A percentile compares a stretch with the other conserved stretches of the same genome.
Conservation (phyloP, 2,888 invertebrate genomes). For the Hyppa rectilinea region DNA sequence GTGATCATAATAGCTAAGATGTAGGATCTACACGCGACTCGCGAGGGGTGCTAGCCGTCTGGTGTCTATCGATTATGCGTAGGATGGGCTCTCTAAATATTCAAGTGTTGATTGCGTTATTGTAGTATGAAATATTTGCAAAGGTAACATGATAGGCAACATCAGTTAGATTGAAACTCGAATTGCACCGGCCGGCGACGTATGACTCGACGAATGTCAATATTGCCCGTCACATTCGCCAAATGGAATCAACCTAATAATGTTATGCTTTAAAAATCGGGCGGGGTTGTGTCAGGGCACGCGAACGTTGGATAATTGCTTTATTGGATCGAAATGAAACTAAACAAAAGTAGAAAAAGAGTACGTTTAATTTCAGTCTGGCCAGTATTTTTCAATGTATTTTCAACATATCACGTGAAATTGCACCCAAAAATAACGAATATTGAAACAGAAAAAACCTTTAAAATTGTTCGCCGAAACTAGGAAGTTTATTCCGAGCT, state of each 20-base stretch:
- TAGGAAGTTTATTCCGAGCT: conserved; percentile 34
- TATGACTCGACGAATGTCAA: conserved; percentile 11
- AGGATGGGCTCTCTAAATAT: conserved; percentile 48
- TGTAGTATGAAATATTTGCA: conserved; percentile 28
- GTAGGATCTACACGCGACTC: conserved; percentile 4
- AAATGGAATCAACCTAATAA: conserved; percentile 24
- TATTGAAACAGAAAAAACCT: conserved; percentile 29
- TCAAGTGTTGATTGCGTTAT: conserved; percentile 48
- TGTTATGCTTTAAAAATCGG: background rate
- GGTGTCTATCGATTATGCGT: conserved; percentile 52
- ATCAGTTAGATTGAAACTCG: conserved; percentile 31
- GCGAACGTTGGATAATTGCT: background rate
- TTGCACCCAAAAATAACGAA: background rate
- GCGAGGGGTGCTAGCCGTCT: conserved; percentile 19
- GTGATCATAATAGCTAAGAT: conserved; percentile 11
- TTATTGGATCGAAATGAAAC: background rate
- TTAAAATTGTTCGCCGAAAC: conserved; percentile 20
- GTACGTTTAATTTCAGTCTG: background rate
- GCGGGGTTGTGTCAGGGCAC: no score
- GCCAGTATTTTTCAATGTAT: background rate
- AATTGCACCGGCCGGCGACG: conserved; percentile 2
- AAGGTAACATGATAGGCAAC: conserved; percentile 19
- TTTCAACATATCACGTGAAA: conserved; percentile 3
- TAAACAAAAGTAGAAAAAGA: background rate
- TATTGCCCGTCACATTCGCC: conserved; percentile 18